Conservation (phyloP, 1,140 invertebrate species). For the Onthophagus taurus region DNA sequence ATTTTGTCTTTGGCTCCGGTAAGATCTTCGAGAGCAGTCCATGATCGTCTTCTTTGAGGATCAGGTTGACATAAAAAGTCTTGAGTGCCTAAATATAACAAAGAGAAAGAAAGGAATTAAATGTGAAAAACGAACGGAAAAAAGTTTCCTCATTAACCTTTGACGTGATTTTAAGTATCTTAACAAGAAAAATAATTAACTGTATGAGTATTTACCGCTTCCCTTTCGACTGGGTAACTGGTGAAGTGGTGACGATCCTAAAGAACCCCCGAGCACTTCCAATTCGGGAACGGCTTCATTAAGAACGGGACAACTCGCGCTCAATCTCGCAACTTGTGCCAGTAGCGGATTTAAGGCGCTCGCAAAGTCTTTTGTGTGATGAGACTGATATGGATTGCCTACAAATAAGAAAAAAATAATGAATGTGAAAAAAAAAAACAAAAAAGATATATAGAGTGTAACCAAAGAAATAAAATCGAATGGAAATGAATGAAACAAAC, state of each 20-base stretch:
- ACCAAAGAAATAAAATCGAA: too few species aligned
- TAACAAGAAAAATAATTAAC: not conserved
- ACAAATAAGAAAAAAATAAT: slow-evolving; percentile 9
- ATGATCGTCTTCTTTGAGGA: slow-evolving; percentile 61
- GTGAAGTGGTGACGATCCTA: slow-evolving; percentile 35
- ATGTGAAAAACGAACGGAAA: not conserved
- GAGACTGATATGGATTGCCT: slow-evolving; percentile 20
- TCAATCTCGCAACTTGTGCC: slow-evolving; percentile 45
- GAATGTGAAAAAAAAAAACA: not conserved
- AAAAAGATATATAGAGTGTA: too few species aligned
- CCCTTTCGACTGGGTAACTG: slow-evolving; percentile 41
- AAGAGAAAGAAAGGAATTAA: slow-evolving; percentile 14
- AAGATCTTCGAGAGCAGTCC: slow-evolving; percentile 67
- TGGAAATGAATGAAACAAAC: too few species aligned
- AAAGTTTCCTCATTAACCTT: too few species aligned
- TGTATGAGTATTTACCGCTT: slow-evolving; percentile 38
- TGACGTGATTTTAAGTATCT: too few species aligned
- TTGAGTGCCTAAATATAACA: slow-evolving; percentile 38
- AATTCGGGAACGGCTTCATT: slow-evolving; percentile 45
- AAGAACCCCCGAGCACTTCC: slow-evolving; percentile 40
- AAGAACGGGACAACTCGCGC: slow-evolving; percentile 66
- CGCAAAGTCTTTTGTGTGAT: slow-evolving; percentile 32
- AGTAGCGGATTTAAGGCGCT: slow-evolving; percentile 40
- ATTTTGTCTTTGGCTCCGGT: slow-evolving; percentile 37
- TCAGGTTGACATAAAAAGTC: slow-evolving; percentile 41